Evolutionary conservation across 2,797 vertebrate species (phyloP), one percentile per base, ranked within the genome.

Genomic region (Cossypha dichroa): DNA sequence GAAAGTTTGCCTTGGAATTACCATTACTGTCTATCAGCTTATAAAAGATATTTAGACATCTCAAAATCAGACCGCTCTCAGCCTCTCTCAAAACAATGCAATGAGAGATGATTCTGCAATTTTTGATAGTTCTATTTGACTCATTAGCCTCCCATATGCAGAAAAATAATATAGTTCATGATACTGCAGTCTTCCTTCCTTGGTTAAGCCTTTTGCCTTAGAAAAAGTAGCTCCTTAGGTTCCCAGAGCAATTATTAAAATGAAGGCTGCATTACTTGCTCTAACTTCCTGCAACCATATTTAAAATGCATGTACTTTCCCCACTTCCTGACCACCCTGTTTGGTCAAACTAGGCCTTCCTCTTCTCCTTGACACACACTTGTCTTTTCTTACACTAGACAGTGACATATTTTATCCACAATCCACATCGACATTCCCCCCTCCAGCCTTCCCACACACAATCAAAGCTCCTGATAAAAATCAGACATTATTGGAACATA

Each of bases 391-490:
- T 51, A 69, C 6, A 74, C 21, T 43, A 83, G 33, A 83, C n/a
- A 86, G 33, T 15, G 5, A 90, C 29, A 17, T 13, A 80, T 91
- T 85, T 79, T 51, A 78, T 62, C 63, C 40, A 84, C 45, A 93
- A 54, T 38, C 54, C 45, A 81, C 31, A 90, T 20, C 1, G 33
- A 81, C 66, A 75, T 58, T 72, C 34, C 73, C 54, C 31, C 51
- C 36, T 76, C n/a, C 78, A 90, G 80, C 36, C 45, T 58, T 64
- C 89, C 87, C 89, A 80, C 46, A 75, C 40, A 69, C 63, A 92
- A 60, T 64, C 81, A 72, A 90, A 88, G 51, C 58, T 68, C 36
- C 31, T 79, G 74, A 78, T 81, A 95, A 94, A 96, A 97, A 84
- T 62, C 94, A 34, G 40, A 96, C 11, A 1, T 55, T 79, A 97